Evolutionary conservation across 2,113 vertebrate genomes (phyloP), one percentile per base, ranked within the genome.

Genomic region (Struthio camelus): DNA sequence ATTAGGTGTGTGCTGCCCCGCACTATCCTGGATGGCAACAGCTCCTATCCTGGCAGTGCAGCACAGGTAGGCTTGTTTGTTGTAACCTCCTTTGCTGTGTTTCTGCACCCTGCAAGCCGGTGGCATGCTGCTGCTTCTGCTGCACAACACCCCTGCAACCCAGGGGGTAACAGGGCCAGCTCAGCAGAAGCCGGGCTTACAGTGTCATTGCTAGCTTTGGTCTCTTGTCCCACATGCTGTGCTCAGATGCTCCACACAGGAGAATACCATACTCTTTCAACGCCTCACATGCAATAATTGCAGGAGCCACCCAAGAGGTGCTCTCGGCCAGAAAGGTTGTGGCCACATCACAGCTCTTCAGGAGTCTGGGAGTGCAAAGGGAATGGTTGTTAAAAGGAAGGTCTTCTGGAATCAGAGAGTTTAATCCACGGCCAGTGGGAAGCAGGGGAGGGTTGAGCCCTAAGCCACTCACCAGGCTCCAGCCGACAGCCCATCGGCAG

Each of bases 1-100:
- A 97, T 97, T 38, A 96, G 95, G 69, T 94, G 90, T 8, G 94
- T 97, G 93, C 97, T 96, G 67, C 50, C 66, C 85, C 50, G 11
- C 94, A 7, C 62, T 67, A 64, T 95, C 73, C 87, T 70, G 51
- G 87, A 88, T 18, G 95, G 95, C 77, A 97, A 96, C 87, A 70
- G 94, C 86, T 96, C 96, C 93, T 97, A 95, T 71, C 78, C 93
- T 84, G 92, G 94, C 96, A 95, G 90, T 34, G 81, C 94, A 0
- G 1, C 92, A 4, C 97, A 98, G 98, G 98, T 98, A 97, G 91
- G 97, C 75, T 25, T 3, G 59, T 23, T 48, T 59, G 59, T 62
- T 36, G 1, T 18, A 51, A 54, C 70, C 42, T 48, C 78, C 54
- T 38, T 28, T 27, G 18, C 59, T 19, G 1, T 6, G 3, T 61